These are phyloP conservation scores for Dicrurus megarhynchus DNA, from an alignment of 2,113 vertebrate genomes.

Conservation along the genomic window DNA sequence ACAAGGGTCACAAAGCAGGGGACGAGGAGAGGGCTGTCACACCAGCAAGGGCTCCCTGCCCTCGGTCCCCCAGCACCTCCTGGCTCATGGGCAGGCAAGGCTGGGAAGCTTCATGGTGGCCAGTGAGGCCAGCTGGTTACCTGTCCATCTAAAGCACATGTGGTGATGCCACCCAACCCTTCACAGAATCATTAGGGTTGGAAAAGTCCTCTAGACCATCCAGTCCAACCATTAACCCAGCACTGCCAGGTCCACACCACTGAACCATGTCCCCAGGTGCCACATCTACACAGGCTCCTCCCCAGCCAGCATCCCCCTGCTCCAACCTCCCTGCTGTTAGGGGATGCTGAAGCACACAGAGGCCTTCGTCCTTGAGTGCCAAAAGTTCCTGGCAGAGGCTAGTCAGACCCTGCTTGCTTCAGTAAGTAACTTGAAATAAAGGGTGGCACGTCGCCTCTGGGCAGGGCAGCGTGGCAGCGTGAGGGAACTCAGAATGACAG, in stretches of 20 bases:
- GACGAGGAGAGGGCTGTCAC: neutral
- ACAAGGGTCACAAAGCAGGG: neutral
- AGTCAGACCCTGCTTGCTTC: neutral
- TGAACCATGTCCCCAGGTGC: neutral
- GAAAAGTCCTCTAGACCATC: neutral
- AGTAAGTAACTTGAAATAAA: neutral
- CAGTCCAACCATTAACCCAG: neutral
- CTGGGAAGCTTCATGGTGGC: neutral
- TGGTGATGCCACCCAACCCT: neutral
- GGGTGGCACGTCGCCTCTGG: neutral
- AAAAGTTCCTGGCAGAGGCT: neutral
- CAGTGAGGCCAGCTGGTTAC: neutral
- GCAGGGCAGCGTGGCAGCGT: neutral
- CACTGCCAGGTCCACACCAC: neutral
- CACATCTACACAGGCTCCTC: neutral
- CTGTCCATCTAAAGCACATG: rapidly evolving
- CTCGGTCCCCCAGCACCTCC: neutral
- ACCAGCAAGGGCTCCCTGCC: neutral
- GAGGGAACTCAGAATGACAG: rapidly evolving
- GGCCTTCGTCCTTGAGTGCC: neutral
- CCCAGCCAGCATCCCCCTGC: neutral
- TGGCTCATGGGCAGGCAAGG: rapidly evolving
- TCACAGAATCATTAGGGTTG: neutral
- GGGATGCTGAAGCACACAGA: neutral
- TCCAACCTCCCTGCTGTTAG: neutral